Evolutionary conservation across 2,888 invertebrate genomes (phyloP).

Genomic region (Pycnomerus fuliginosus): DNA sequence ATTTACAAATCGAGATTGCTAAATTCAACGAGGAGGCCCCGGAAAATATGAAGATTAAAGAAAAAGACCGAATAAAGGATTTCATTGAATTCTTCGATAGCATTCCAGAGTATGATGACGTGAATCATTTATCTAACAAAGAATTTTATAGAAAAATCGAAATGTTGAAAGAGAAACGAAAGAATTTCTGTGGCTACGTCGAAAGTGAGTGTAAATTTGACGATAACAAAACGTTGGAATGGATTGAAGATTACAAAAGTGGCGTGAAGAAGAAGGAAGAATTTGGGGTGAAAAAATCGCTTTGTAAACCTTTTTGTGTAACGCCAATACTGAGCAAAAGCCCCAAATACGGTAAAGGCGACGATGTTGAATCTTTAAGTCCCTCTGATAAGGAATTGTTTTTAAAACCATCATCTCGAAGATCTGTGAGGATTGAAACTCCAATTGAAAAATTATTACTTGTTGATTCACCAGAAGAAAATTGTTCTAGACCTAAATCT

Average conservation of each 20-base stretch:
- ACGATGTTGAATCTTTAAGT: conserved; percentile 37
- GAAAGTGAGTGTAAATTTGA: conserved; percentile 39
- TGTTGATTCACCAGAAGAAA: conserved; percentile 30
- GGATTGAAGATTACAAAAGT: conserved; percentile 46
- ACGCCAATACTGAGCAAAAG: conserved; percentile 39
- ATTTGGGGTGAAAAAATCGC: conserved; percentile 26
- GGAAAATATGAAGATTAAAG: not conserved
- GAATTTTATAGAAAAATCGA: conserved; percentile 75
- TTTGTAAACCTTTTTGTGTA: conserved; percentile 36
- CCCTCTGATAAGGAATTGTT: conserved; percentile 10
- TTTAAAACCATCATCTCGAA: conserved; percentile 45
- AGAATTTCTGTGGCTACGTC: conserved; percentile 49
- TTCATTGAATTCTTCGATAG: conserved; percentile 73
- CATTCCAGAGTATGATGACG: conserved; percentile 77
- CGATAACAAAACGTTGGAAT: conserved; percentile 37
- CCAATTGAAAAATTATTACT: conserved; percentile 42
- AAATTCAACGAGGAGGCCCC: conserved; percentile 36
- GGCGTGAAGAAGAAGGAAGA: conserved; percentile 31
- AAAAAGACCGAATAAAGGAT: conserved; percentile 57
- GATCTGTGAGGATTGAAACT: conserved; percentile 52
- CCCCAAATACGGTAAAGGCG: conserved; percentile 26
- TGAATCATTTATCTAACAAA: conserved; percentile 71
- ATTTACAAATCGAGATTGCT: conserved; percentile 43
- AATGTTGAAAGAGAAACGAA: conserved; percentile 65
- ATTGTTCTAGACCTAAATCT: conserved; percentile 35